Base-by-base conservation (phyloP, 2,797 vertebrate species). In the Sebastes ruberrimus region DNA sequence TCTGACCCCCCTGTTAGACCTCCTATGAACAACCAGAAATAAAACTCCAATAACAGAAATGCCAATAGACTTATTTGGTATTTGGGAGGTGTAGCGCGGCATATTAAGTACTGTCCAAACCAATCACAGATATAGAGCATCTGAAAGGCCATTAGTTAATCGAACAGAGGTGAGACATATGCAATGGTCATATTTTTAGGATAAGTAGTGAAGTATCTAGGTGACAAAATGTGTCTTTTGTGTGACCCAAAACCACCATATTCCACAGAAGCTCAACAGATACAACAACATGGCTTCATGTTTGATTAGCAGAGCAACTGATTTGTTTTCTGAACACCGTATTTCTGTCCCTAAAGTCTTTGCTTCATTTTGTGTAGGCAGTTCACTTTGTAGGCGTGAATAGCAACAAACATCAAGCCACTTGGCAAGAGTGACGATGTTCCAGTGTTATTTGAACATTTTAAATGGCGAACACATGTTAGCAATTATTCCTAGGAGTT, bases 391-490 rank as follows among this genome's bases (percentile, higher is more conserved):
- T 13, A 23, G 35, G 13, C 2, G 0, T 22, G 27, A 32, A 20
- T 1, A 25, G 35, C 7, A 55, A 65, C 9, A 65, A 60, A 32
- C 18, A 55, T 10, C 10, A 59, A 63, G 27, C 30, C 6, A 6
- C 63, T 13, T 13, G 60, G 33, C 28, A 57, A 18, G n/a, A 62
- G 33, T 65, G n/a, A 59, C 4, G 2, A 42, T 13, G 6, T 53
- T 30, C 53, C 32, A 20, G 0, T 4, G 33, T 46, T 79, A 73
- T 67, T 52, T 28, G 3, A 42, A 27, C 6, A 2, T 49, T 75
- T 56, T 9, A 64, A 84, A 81, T 76, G 22, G 5, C 32, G 62
- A 84, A 78, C 88, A 86, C 32, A 28, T 81, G 80, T 82, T 86
- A 76, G 23, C 3, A 18, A 83, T 82, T 84, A 84, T 76, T 71